phyloP scores from a whole-genome alignment of 2,113 vertebrate species.

The Sylvia atricapilla region DNA sequence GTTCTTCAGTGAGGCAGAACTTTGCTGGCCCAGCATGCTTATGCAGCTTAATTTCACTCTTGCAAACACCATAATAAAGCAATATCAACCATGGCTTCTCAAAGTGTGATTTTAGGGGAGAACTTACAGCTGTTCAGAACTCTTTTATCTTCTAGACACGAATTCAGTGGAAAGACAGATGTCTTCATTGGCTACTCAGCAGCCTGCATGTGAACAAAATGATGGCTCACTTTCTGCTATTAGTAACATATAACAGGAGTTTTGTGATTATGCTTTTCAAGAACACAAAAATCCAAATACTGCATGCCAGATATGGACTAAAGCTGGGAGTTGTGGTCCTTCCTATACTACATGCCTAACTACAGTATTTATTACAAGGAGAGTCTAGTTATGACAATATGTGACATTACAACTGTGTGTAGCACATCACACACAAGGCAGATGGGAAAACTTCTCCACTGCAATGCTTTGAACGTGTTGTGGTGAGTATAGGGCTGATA shows the following conservation, averaged over 20 bases:
- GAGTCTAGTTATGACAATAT: neutral
- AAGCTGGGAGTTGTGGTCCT: neutral
- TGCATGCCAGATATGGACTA: neutral
- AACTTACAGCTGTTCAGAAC: neutral
- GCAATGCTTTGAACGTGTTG: neutral
- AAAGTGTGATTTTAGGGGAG: neutral
- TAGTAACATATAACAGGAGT: neutral
- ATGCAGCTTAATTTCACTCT: neutral
- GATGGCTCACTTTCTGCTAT: neutral
- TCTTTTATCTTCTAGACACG: neutral
- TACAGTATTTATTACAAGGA: neutral
- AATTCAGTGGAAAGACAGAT: neutral
- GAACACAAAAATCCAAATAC: neutral
- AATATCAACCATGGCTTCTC: neutral
- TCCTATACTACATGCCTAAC: neutral
- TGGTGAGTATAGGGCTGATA: neutral
- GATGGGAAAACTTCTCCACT: neutral
- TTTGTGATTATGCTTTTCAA: neutral
- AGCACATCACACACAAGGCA: neutral
- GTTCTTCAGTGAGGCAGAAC: neutral
- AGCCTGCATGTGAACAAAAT: neutral
- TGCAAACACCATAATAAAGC: neutral
- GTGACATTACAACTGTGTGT: neutral
- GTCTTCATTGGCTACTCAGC: rapidly evolving
- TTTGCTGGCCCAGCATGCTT: neutral